Conservation (phyloP, 2,797 vertebrate genomes). For the Trematomus bernacchii region DNA sequence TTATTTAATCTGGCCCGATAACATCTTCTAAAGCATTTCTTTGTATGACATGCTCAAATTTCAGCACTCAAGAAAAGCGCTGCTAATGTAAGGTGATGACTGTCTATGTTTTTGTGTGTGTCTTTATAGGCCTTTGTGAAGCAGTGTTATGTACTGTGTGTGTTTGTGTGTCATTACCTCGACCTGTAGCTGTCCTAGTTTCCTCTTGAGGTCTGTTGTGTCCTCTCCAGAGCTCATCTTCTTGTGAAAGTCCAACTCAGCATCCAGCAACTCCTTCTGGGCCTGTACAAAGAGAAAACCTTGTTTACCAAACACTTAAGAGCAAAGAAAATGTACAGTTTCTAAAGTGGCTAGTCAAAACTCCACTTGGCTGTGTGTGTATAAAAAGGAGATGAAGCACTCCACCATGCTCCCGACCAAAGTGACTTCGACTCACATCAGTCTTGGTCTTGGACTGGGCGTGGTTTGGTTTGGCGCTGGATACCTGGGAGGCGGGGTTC, state of each 20-base stretch:
- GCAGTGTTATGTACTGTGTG: neutral
- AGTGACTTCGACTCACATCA: constrained; percentile 84
- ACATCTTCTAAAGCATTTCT: constrained; percentile 44
- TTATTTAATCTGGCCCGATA: neutral
- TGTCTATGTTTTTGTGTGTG: neutral
- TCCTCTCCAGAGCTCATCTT: constrained; percentile 96
- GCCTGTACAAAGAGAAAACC: constrained; percentile 80
- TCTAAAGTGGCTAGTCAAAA: neutral
- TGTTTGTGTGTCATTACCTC: constrained; percentile 85
- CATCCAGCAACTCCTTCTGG: constrained; percentile 96
- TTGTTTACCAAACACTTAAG: neutral
- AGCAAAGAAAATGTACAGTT: neutral
- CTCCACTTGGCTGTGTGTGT: neutral
- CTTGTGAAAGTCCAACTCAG: constrained; percentile 96
- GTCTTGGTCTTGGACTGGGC: constrained; percentile 92
- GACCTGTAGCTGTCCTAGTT: constrained; percentile 93
- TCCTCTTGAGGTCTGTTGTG: constrained; percentile 95
- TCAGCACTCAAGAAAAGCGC: constrained; percentile 14
- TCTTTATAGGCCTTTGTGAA: too few species aligned
- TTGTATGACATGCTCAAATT: constrained; percentile 31
- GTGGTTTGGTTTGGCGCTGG: constrained; percentile 79
- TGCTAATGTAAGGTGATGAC: constrained; percentile 19
- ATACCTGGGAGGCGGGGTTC: constrained; percentile 84
- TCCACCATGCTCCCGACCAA: neutral
- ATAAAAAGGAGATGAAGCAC: neutral